Evolutionary conservation across 1,140 invertebrate species (phyloP), one percentile per base, ranked within the genome.

Genomic region (Hylyphantes graminicola): DNA sequence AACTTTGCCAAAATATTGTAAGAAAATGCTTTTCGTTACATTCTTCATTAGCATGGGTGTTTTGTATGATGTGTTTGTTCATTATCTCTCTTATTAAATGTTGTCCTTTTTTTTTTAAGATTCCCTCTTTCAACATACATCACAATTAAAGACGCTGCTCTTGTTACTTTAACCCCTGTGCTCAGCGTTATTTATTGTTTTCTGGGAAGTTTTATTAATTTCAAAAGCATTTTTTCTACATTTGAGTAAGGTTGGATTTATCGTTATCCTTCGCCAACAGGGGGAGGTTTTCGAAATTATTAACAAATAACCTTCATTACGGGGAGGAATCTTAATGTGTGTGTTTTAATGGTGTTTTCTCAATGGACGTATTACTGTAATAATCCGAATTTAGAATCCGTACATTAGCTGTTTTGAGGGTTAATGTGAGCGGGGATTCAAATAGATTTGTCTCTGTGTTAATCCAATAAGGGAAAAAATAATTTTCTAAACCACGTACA

Each of bases 71-170:
- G 53, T 68, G 64, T 80, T 70, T 80, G 77, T 80, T 80, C 77
- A 80, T 80, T 80, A 80, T 80, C 77, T 57, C 53, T 50, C 12
- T 70, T 80, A 80, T 80, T 80, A 80, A 80, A 80, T 61, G 76
- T 17, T 80, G 77, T 80, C 12, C 70, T 65, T 9, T 50, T 70
- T 70, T 70, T 50, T 53, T 63, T 74, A 35, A 21, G 35, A 12
- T 17, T 57, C 21, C 17, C 19, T 35, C 19, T 59, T 54, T 17
- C 12, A 53, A n/a, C 65, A 80, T 80, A 64, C 59, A 80, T 80
- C 77, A 80, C 77, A 80, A 80, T 80, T 80, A 80, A 70, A 80
- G 17, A 54, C 54, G 35, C 65, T 13, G 51, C 35, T 67, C 67
- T 59, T 15, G 63, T 50, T 13, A 54, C 77, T n/a, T 19, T 78